These are phyloP conservation scores for Hylaeus volcanicus DNA, from an alignment of 1,140 invertebrate species.

Conservation along the genomic window DNA sequence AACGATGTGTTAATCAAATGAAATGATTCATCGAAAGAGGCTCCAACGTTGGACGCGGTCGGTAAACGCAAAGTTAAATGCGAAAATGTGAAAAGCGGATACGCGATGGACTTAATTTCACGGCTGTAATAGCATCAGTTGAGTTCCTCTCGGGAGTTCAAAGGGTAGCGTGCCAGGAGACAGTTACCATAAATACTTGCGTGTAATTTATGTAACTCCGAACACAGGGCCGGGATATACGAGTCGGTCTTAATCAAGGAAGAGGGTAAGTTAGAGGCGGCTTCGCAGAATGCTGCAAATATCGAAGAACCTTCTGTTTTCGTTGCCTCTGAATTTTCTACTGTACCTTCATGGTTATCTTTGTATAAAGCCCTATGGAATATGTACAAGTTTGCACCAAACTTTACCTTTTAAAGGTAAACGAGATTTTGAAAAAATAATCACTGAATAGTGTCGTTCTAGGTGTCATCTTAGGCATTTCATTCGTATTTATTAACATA, in stretches of 20 bases:
- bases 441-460: too few species aligned
- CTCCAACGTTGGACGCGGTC: background rate
- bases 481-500: too few species aligned
- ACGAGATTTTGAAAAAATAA: too few species aligned
- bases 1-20: background rate
- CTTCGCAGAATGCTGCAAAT: background rate
- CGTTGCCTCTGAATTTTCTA: background rate
- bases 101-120: conserved; percentile 43
- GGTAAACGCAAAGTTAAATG: conserved; percentile 16
- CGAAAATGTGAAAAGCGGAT: conserved; percentile 32
- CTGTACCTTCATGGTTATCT: background rate
- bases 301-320: conserved; percentile 2
- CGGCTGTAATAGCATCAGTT: conserved; percentile 33
- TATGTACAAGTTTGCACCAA: too few species aligned
- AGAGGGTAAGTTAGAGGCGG: conserved; percentile 7
- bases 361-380: background rate
- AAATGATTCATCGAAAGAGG: conserved; percentile 5
- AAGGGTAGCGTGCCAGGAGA: conserved; percentile 52
- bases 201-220: conserved; percentile 53
- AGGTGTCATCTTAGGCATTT: too few species aligned
- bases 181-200: conserved; percentile 59
- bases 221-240: conserved; percentile 16
- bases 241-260: conserved; percentile 56
- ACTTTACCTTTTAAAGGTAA: too few species aligned
- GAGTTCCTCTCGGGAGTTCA: conserved; percentile 42